phyloP scores from a whole-genome alignment of 2,113 vertebrate genomes.

The Prinia subflava region DNA sequence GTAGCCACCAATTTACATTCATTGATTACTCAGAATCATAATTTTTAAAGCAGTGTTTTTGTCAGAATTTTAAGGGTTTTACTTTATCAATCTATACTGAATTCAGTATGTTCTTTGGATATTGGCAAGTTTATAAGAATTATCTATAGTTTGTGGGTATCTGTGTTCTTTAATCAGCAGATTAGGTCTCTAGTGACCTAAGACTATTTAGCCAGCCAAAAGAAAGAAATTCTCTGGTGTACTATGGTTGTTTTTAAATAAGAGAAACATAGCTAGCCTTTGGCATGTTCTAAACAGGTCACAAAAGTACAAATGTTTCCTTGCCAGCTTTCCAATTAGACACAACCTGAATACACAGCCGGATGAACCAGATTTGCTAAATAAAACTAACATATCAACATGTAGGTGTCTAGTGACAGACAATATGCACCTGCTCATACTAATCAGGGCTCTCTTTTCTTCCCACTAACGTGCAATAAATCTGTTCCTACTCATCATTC shows the following conservation, averaged over 20 bases:
- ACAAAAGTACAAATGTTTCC: background rate
- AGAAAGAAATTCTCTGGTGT: background rate
- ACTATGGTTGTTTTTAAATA: background rate
- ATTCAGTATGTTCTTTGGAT: background rate
- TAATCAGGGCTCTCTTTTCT: background rate
- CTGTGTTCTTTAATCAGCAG: background rate
- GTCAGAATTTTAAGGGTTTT: background rate
- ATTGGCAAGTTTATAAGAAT: background rate
- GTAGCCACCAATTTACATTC: background rate
- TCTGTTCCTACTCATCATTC: background rate
- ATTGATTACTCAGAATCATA: background rate
- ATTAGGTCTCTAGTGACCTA: background rate
- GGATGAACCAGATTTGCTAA: background rate
- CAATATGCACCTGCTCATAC: background rate
- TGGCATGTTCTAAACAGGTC: background rate
- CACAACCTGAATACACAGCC: background rate
- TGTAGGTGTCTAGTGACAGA: background rate
- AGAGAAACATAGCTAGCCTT: background rate
- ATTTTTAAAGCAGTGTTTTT: background rate
- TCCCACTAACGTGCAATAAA: background rate
- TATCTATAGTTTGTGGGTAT: background rate
- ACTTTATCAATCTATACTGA: background rate
- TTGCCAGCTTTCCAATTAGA: background rate
- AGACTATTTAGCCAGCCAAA: background rate
- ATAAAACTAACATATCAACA: background rate